phyloP scores from a whole-genome alignment of 2,113 vertebrate genomes.

The Noturus placidus region DNA sequence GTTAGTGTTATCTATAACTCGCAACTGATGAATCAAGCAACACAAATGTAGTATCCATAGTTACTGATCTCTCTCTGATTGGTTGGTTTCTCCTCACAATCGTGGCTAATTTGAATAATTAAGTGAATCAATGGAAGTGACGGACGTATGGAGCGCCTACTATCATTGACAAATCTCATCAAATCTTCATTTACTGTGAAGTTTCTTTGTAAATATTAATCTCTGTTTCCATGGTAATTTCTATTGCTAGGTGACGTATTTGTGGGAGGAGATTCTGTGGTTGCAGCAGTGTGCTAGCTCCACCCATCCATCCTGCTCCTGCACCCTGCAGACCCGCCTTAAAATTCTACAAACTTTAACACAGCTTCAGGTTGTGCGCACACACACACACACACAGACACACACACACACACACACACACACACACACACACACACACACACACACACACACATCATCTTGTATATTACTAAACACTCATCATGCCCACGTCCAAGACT shows the following conservation, averaged over 20 bases:
- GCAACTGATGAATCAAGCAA: not conserved
- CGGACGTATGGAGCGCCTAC: not conserved
- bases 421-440: not conserved
- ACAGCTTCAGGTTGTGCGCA: constrained; percentile 79
- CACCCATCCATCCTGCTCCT: constrained; percentile 84
- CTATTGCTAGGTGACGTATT: constrained; percentile 80
- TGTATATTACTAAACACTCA: not conserved
- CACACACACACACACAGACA: not conserved
- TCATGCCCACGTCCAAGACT: not conserved
- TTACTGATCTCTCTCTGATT: not conserved
- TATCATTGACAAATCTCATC: not conserved
- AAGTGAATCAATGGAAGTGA: not conserved
- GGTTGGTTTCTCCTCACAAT: not conserved
- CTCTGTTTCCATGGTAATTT: not conserved
- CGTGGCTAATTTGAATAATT: not conserved
- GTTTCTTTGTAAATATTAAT: not conserved
- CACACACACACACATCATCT: not conserved
- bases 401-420: not conserved
- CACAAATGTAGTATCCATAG: not conserved
- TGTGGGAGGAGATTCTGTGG: constrained; percentile 90
- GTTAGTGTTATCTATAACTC: not conserved
- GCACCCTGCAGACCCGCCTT: constrained; percentile 84
- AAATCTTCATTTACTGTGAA: not conserved
- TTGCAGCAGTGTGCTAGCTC: constrained; percentile 82
- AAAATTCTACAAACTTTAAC: constrained; percentile 86